phyloP scores from a whole-genome alignment of 2,113 vertebrate species.

The Amphilophus citrinellus region DNA sequence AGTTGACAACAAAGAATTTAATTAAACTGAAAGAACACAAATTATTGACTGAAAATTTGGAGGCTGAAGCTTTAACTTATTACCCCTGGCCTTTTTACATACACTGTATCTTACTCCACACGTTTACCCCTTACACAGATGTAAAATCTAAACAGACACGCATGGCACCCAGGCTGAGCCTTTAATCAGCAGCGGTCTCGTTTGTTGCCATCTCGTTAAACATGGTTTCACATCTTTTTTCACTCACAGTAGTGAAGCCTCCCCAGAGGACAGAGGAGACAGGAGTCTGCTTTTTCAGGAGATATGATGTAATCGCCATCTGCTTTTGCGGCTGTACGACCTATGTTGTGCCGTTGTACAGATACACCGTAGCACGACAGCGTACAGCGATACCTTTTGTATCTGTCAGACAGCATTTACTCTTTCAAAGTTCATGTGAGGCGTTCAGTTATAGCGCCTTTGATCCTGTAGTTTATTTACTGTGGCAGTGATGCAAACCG shows the following conservation, averaged over 20 bases:
- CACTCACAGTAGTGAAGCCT: not conserved
- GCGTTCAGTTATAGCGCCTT: not conserved
- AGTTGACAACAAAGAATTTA: no score
- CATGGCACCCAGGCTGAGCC: not conserved
- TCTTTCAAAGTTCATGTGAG: not conserved
- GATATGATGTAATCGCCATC: slow-evolving; percentile 27
- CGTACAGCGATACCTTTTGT: not conserved
- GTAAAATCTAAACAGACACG: not conserved
- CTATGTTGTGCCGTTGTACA: not conserved
- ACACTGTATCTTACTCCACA: no score
- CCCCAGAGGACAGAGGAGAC: not conserved
- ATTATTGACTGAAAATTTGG: no score
- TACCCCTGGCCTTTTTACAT: no score
- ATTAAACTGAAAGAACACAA: no score
- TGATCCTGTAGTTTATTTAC: slow-evolving; percentile 14
- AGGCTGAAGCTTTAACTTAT: no score
- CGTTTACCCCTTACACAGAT: no score
- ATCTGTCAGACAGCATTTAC: slow-evolving; percentile 10
- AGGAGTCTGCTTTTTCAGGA: not conserved
- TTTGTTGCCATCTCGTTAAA: slow-evolving; percentile 1
- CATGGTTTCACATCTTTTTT: not conserved
- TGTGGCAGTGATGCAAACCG: slow-evolving; percentile 2
- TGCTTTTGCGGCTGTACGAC: not conserved
- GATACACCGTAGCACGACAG: slow-evolving; percentile 2
- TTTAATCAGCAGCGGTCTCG: slow-evolving; percentile 11